Base-by-base conservation (phyloP, 64 coral and sea anemone genomes). In the Catalaphyllia jardinei region DNA sequence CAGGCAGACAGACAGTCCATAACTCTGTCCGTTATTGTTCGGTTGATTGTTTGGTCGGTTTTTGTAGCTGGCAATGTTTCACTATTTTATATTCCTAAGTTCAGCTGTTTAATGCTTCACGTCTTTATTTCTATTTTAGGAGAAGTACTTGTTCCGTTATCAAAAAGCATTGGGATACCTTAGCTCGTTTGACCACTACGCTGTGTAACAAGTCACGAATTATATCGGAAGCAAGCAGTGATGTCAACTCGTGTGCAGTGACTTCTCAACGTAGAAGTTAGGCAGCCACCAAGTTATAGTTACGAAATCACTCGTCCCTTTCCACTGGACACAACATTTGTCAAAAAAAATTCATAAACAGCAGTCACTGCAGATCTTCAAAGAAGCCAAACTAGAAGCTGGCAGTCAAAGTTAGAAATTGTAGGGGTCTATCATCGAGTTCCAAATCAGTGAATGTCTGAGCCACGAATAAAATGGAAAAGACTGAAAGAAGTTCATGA, bases 121-220 rank as follows among this genome's bases (percentile, higher is more conserved):
- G 22, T 10, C 27, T 20, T 38, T 10, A 3, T 59, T 81, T 35
- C 27, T 75, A 57, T 51, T 92, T n/a, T 52, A 97, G 95, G 95
- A 93, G 14, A 91, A 97, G 63, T 97, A 97, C 35, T 55, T 97
- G 8, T 97, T 97, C 84, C 94, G 95, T 75, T 97, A 97, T 76
- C 89, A 97, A 85, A 97, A 88, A 16, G 95, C 95, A 4, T 54
- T 97, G 30, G 95, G 94, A 77, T 97, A 97, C 78, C 95, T 97
- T 7, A 89, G 91, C 22, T 97, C 95, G 42, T 97, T 97, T 76
- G 95, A 97, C 74, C 95, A 97, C 76, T 97, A 97, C 85, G 95
- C 95, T 18, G 92, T 93, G 62, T 96, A 72, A 88, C 19, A 3
- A 65, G 17, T 38, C 51, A 19, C 10, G 49, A 50, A 77, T 18